phyloP scores from a whole-genome alignment of 2,113 vertebrate species.

The Terrapene triunguis region DNA sequence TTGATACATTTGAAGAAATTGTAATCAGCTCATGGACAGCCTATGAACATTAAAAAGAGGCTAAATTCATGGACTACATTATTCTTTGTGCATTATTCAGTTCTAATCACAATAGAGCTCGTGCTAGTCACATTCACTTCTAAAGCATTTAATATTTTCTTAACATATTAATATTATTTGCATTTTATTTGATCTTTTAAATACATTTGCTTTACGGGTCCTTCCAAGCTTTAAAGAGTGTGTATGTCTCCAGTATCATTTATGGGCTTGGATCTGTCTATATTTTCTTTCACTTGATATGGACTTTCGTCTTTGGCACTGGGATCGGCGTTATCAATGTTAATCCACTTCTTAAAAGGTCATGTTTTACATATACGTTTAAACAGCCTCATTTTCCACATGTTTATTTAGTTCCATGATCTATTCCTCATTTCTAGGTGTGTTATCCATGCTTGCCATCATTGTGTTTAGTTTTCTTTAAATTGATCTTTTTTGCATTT shows the following conservation, averaged over 20 bases:
- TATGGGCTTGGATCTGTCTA: conserved; percentile 14
- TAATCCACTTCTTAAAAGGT: conserved; percentile 38
- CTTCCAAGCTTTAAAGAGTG: conserved; percentile 44
- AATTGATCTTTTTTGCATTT: conserved; percentile 63
- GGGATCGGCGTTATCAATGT: not conserved
- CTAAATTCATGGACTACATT: not conserved
- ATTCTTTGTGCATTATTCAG: not conserved
- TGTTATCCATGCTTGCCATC: not conserved
- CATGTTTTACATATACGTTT: not conserved
- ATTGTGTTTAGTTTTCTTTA: conserved; percentile 21
- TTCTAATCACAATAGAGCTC: not conserved
- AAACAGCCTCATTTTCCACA: conserved; percentile 55
- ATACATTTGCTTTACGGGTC: not conserved
- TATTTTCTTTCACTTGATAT: conserved; percentile 42
- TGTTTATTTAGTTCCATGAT: conserved; percentile 44
- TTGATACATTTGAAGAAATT: not conserved
- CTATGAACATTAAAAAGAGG: not conserved
- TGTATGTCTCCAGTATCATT: conserved; percentile 38
- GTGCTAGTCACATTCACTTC: conserved; percentile 34
- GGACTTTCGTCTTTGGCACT: conserved; percentile 55
- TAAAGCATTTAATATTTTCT: not conserved
- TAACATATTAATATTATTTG: conserved; percentile 22
- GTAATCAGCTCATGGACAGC: not conserved
- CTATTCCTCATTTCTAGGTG: conserved; percentile 63
- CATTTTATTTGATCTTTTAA: conserved; percentile 43